Evolutionary conservation across 1,140 invertebrate genomes (phyloP).

Genomic region (Trissolcus basalis): DNA sequence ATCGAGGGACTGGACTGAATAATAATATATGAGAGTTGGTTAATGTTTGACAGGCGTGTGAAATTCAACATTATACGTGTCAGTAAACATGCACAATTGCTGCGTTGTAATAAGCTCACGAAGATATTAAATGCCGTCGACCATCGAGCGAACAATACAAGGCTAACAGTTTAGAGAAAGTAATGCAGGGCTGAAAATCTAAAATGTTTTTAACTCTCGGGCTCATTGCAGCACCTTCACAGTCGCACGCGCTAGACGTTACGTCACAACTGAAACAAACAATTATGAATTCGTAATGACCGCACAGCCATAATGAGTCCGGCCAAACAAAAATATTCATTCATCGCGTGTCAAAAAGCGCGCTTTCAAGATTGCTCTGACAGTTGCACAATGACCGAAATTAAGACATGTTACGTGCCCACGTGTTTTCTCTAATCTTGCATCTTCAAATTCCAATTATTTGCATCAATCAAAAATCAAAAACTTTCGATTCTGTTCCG

Average conservation of each 20-base stretch:
- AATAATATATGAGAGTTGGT: constrained; percentile 30
- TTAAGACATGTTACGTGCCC: constrained; percentile 34
- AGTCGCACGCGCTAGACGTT: constrained; percentile 13
- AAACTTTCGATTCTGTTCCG: background rate
- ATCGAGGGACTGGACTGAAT: constrained; percentile 17
- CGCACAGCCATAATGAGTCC: background rate
- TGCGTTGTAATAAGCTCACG: constrained; percentile 40
- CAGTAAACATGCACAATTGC: constrained; percentile 50
- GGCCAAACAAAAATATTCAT: background rate
- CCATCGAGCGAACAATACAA: constrained; percentile 48
- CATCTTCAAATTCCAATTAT: constrained; percentile 21
- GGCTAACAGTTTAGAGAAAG: constrained; percentile 48
- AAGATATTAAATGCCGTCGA: constrained; percentile 52
- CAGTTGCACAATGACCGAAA: constrained; percentile 19
- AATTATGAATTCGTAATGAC: constrained; percentile 35
- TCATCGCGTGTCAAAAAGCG: constrained; percentile 12
- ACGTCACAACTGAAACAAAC: constrained; percentile 24
- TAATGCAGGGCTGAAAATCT: constrained; percentile 52
- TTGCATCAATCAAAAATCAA: constrained; percentile 7
- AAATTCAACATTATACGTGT: constrained; percentile 44
- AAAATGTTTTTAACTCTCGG: constrained; percentile 18
- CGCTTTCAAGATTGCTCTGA: constrained; percentile 5
- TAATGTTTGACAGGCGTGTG: constrained; percentile 46
- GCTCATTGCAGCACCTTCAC: constrained; percentile 15
- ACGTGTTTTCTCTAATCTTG: constrained; percentile 33